Evolutionary conservation across 2,888 invertebrate genomes (phyloP).

Genomic region (Erannis defoliaria): DNA sequence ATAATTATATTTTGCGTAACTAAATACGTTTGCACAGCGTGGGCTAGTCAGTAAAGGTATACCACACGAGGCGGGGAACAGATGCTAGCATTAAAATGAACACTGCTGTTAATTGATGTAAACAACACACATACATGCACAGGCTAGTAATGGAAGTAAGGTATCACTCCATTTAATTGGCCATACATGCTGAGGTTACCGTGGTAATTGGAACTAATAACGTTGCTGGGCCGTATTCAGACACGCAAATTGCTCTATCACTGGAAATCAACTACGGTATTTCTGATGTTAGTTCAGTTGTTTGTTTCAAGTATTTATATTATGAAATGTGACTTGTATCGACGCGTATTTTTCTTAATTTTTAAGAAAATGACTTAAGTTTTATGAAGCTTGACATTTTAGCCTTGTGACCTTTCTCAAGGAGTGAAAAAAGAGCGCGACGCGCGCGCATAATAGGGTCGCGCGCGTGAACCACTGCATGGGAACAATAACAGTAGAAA

Average conservation of each 20-base stretch:
- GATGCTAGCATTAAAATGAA: conserved; percentile 75
- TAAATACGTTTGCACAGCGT: conserved; percentile 31
- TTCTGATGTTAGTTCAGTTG: background rate
- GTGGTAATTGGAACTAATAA: conserved; percentile 84
- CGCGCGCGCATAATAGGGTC: no score
- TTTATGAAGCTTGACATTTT: no score
- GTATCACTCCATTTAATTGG: conserved; percentile 85
- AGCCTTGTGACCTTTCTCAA: no score
- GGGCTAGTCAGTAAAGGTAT: conserved; percentile 57
- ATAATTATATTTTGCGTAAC: conserved; percentile 14
- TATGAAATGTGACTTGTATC: no score
- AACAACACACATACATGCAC: conserved; percentile 66
- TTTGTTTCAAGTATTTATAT: background rate
- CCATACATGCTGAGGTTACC: conserved; percentile 83
- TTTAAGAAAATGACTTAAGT: no score
- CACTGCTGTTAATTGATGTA: conserved; percentile 82
- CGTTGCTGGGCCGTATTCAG: conserved; percentile 70
- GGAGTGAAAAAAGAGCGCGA: no score
- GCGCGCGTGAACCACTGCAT: no score
- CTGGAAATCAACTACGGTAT: conserved; percentile 53
- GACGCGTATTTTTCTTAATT: no score
- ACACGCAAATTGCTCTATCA: conserved; percentile 62
- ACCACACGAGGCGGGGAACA: conserved; percentile 62
- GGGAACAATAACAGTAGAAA: no score
- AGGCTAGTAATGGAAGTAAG: conserved; percentile 80